A percentile compares a stretch with the other conserved stretches of the same genome.
Conservation (phyloP, 2,797 vertebrate genomes). For the Austrolebias charrua region DNA sequence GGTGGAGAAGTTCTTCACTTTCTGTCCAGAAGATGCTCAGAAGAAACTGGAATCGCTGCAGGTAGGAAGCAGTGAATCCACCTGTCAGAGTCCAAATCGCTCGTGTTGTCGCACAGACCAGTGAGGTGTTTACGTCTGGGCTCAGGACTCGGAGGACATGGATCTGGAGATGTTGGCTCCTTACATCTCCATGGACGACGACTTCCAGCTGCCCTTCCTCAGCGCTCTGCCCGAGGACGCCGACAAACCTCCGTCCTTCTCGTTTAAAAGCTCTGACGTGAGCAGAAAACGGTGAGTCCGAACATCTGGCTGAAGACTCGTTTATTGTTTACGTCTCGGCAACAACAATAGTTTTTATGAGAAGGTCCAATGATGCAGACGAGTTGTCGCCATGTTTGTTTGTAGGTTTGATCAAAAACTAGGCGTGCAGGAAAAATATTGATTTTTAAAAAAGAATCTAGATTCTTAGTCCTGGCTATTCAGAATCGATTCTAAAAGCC, state of each 20-base stretch:
- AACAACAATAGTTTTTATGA: no score
- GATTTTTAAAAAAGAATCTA: no score
- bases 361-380: no score
- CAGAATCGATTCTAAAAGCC: no score
- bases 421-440: no score
- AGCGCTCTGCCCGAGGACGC: constrained; percentile 57
- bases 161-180: constrained; percentile 89
- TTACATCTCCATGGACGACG: constrained; percentile 93
- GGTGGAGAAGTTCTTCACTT: constrained; percentile 76
- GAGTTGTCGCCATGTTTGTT: no score
- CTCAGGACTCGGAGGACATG: constrained; percentile 68
- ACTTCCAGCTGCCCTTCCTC: constrained; percentile 86
- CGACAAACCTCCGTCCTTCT: not conserved
- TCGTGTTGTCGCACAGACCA: no score
- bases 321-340: not conserved
- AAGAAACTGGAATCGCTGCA: constrained; percentile 32
- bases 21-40: constrained; percentile 55
- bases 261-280: not conserved
- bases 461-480: no score
- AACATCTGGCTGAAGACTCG: no score
- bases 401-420: no score
- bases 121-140: not conserved
- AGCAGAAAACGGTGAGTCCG: constrained; percentile 69
- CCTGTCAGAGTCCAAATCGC: no score
- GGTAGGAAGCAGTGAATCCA: constrained; percentile 38